phyloP scores from a whole-genome alignment of 1,140 invertebrate species.

The Drosophila biarmipes region DNA sequence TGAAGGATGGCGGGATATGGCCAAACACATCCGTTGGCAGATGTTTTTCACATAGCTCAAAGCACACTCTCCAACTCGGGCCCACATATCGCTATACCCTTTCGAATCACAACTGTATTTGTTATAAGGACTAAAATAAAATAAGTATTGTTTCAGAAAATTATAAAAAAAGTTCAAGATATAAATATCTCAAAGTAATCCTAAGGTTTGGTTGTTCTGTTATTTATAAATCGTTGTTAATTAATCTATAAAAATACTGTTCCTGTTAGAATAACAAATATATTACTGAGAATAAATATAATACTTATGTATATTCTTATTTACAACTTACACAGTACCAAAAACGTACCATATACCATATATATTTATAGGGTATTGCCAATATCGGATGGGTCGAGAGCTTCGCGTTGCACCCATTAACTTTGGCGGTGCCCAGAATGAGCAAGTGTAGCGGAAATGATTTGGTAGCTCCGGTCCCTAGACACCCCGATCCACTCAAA shows the following conservation, averaged over 20 bases:
- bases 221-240: too few species aligned
- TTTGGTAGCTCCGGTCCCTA: slow-evolving; percentile 44
- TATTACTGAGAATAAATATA: too few species aligned
- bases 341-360: too few species aligned
- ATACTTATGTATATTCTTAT: too few species aligned
- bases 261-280: too few species aligned
- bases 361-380: background rate
- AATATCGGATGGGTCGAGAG: background rate
- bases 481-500: slow-evolving; percentile 2
- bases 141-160: background rate
- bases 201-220: too few species aligned
- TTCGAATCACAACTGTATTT: background rate
- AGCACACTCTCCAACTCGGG: slow-evolving; percentile 10
- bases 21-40: slow-evolving; percentile 70
- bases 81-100: slow-evolving; percentile 2
- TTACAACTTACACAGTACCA: too few species aligned
- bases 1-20: slow-evolving; percentile 59
- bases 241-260: too few species aligned
- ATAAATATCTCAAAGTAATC: too few species aligned
- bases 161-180: too few species aligned
- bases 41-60: slow-evolving; percentile 65
- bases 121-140: background rate
- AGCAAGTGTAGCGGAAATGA: slow-evolving; percentile 80
- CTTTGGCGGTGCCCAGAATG: slow-evolving; percentile 49
- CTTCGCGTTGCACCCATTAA: slow-evolving; percentile 40